Base-by-base conservation (phyloP, 2,113 vertebrate genomes). In the Hypomesus transpacificus region DNA sequence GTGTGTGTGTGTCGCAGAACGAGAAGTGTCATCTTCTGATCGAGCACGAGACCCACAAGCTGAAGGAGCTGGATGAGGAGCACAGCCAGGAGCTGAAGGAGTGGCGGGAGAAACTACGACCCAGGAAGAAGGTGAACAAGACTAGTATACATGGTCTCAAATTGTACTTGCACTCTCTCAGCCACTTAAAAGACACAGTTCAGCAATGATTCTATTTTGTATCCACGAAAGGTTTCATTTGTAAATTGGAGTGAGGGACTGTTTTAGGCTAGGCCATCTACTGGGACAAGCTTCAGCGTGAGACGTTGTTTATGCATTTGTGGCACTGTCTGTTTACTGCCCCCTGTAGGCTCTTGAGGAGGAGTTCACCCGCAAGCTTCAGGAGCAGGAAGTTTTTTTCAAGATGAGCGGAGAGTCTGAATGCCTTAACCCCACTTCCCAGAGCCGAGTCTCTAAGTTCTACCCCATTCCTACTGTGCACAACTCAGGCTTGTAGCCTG, bases 361-460 rank as follows among this genome's bases (percentile, higher is more conserved):
- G 77, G 97, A 99, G 87, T 99, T 99, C 93, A 95, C 95, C 28
- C 92, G 97, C 57, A 98, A 98, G 82, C 91, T 97, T 11, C 97
- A 99, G 85, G 97, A 99, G 82, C 97, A 99, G 87, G 97, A 99
- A 85, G 95, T 99, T 66, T 99, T 99, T 90, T 99, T 99, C 90
- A 97, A 94, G 92, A 98, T 98, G 96, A 97, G 95, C 63, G 97
- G 97, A 31, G 97, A 99, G 76, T 99, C 97, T 0, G 97, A 99
- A 94, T 99, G 96, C 94, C 96, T 99, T 94, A 99, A 99, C 85
- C 97, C 97, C 75, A 94, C 93, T 26, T 87, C 96, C 4, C 96
- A 98, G 87, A 99, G 96, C 86, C 93, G 97, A 68, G 96, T 99
- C 71, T 98, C 97, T 69, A 98, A 97, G 78, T 99, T 99, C 83